Conservation (phyloP, 1,140 invertebrate species). For the Argopecten irradians region DNA sequence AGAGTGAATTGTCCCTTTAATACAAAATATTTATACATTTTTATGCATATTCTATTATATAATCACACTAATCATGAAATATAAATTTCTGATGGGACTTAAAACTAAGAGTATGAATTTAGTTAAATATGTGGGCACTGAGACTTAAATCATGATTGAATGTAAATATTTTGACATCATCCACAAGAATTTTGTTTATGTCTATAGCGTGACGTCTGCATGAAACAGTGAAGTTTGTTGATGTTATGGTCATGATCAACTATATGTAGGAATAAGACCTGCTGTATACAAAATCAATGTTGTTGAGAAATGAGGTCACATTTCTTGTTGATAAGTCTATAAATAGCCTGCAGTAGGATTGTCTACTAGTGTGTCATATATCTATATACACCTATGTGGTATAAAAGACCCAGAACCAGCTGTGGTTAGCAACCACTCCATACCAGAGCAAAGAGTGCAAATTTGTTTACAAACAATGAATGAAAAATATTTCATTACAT, state of each 20-base stretch:
- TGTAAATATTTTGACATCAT: background rate
- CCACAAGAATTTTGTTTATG: background rate
- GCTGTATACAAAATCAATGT: background rate
- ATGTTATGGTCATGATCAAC: background rate
- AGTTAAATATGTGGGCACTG: background rate
- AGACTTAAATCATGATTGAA: background rate
- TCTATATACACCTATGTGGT: background rate
- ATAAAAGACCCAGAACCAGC: background rate
- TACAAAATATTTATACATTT: too few relatives aligned
- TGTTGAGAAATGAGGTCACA: background rate
- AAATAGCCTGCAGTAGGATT: background rate
- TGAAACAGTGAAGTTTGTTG: background rate
- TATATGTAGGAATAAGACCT: background rate
- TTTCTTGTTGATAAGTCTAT: constrained; percentile 6
- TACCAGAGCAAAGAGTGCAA: background rate
- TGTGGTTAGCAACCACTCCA: background rate
- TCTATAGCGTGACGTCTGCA: background rate
- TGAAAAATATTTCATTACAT: background rate
- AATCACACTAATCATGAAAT: too few relatives aligned
- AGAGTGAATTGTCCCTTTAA: too few relatives aligned
- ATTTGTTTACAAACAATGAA: constrained; percentile 34
- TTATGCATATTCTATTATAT: too few relatives aligned
- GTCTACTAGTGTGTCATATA: background rate
- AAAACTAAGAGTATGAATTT: too few relatives aligned
- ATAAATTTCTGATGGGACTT: too few relatives aligned